phyloP scores from a whole-genome alignment of 2,113 vertebrate species.

The Prochilodus magdalenae region DNA sequence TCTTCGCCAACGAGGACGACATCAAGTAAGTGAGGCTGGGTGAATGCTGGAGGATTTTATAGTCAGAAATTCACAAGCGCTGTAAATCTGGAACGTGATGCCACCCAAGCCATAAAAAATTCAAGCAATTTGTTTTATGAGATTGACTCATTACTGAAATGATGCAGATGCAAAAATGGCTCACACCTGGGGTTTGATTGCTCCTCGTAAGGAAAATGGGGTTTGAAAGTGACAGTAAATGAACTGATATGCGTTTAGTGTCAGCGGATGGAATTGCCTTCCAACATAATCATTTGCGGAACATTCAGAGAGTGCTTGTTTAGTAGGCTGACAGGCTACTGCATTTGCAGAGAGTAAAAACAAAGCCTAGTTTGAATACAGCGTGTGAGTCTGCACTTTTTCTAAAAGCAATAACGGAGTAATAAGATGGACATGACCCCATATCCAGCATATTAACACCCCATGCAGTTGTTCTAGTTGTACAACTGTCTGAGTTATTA shows the following conservation, averaged over 20 bases:
- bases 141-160: background rate
- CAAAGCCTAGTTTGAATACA: background rate
- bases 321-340: background rate
- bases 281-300: background rate
- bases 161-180: background rate
- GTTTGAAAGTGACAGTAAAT: constrained; percentile 5
- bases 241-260: background rate
- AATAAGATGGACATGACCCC: too few species aligned
- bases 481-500: too few species aligned
- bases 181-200: background rate
- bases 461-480: too few species aligned
- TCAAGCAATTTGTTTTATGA: background rate
- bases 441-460: too few species aligned
- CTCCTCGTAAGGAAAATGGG: background rate
- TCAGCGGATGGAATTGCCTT: background rate
- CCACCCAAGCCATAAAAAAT: background rate
- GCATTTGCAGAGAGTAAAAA: background rate
- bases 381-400: too few species aligned
- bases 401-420: too few species aligned
- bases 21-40: constrained; percentile 74
- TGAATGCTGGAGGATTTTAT: background rate
- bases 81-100: background rate
- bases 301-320: background rate
- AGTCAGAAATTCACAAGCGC: background rate
- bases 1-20: constrained; percentile 83